Conservation (phyloP, 2,797 vertebrate species). For the Sebastes melanostomus region DNA sequence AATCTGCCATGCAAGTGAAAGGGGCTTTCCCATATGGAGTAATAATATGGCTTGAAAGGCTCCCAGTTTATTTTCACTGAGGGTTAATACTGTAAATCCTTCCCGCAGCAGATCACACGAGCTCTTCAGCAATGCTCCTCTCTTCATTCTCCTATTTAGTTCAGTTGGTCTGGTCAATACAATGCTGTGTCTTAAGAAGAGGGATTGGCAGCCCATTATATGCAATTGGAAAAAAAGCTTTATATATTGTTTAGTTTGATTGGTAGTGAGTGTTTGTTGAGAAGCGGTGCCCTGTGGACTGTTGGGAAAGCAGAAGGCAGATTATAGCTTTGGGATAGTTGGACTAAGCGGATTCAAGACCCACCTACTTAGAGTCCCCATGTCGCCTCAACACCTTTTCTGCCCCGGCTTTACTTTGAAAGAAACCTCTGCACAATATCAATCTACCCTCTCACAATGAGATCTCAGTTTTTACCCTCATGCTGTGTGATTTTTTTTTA, state of each 20-base stretch:
- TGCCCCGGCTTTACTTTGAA: conserved; percentile 8
- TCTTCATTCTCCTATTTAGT: not conserved
- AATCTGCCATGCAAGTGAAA: conserved; percentile 54
- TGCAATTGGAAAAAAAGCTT: conserved; percentile 8
- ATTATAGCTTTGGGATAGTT: conserved; percentile 58
- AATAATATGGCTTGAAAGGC: conserved; percentile 58
- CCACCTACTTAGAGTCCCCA: conserved; percentile 41
- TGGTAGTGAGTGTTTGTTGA: conserved; percentile 8
- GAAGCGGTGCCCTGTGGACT: conserved; percentile 13
- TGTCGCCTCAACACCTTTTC: conserved; percentile 51
- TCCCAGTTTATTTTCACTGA: conserved; percentile 56
- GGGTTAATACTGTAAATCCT: conserved; percentile 72
- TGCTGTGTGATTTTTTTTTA: no score
- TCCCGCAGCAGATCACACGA: conserved; percentile 27
- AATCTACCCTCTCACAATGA: not conserved
- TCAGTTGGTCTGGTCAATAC: conserved; percentile 11
- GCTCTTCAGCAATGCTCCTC: conserved; percentile 18
- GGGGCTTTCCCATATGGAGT: conserved; percentile 32
- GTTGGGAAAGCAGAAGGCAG: conserved; percentile 56
- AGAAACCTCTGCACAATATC: not conserved
- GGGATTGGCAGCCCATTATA: not conserved
- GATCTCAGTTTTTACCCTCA: not conserved
- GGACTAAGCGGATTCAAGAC: conserved; percentile 68
- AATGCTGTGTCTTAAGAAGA: not conserved
- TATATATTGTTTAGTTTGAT: not conserved